Conservation (phyloP, 2,113 vertebrate species). For the Tretioscincus oriximinensis region DNA sequence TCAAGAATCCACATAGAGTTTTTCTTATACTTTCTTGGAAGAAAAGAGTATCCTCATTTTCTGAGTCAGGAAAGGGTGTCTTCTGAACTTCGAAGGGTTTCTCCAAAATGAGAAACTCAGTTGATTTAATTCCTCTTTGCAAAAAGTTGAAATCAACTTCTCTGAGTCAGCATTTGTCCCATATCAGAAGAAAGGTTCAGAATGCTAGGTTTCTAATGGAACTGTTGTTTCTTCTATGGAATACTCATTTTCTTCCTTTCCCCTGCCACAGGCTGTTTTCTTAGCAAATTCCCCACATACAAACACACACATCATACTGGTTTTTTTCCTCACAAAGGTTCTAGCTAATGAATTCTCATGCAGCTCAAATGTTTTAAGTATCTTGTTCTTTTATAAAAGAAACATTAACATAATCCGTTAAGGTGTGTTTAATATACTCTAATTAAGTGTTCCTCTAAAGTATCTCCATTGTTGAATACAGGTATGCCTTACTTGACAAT, state of each 20-base stretch:
- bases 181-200: too few relatives aligned
- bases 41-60: background rate
- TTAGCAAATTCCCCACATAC: too few relatives aligned
- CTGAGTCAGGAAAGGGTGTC: too few relatives aligned
- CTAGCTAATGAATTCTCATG: background rate
- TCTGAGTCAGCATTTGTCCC: background rate
- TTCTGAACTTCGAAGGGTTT: background rate
- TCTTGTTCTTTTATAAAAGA: background rate
- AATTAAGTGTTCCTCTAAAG: background rate
- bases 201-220: background rate
- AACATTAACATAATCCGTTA: background rate
- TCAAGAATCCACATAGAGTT: background rate
- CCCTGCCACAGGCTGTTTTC: too few relatives aligned
- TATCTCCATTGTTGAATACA: slow-evolving; percentile 1
- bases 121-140: background rate
- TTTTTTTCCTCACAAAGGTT: background rate
- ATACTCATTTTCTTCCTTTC: background rate
- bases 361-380: background rate
- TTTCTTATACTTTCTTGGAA: background rate
- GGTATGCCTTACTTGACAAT: background rate
- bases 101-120: background rate
- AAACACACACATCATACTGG: too few relatives aligned
- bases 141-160: background rate
- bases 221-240: background rate
- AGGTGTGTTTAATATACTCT: background rate